Conservation (phyloP, 2,888 invertebrate genomes). For the Hydroisotoma schaefferi region DNA sequence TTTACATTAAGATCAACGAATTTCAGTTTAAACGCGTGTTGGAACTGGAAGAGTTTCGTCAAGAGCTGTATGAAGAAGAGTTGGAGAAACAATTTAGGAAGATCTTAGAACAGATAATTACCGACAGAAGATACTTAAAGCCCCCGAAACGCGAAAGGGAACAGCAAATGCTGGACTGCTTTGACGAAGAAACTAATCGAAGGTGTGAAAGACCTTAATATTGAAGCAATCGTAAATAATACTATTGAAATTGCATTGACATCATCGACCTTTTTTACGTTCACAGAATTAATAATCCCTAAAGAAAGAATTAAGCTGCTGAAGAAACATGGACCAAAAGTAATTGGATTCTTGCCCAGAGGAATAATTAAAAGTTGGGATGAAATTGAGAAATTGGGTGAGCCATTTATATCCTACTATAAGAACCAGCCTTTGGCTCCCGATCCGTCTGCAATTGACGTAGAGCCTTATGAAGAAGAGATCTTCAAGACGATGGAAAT, state of each 20-base stretch:
- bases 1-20: too few relatives aligned
- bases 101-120: slow-evolving; percentile 58
- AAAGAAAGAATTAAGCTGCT: slow-evolving; percentile 59
- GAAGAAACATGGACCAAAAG: slow-evolving; percentile 58
- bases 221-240: not conserved
- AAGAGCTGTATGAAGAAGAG: slow-evolving; percentile 53
- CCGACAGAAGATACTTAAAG: slow-evolving; percentile 53
- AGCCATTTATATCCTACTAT: slow-evolving; percentile 43
- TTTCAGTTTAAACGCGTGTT: too few relatives aligned
- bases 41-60: slow-evolving; percentile 49
- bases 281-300: slow-evolving; percentile 57
- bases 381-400: slow-evolving; percentile 45
- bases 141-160: slow-evolving; percentile 55
- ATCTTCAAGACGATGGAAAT: slow-evolving; percentile 7
- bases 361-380: slow-evolving; percentile 54
- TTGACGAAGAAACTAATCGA: slow-evolving; percentile 54
- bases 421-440: slow-evolving; percentile 29
- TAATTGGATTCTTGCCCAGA: slow-evolving; percentile 61
- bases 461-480: slow-evolving; percentile 32
- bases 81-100: slow-evolving; percentile 57
- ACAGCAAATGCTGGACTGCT: slow-evolving; percentile 53
- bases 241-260: too few relatives aligned
- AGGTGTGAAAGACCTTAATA: slow-evolving; percentile 50
- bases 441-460: slow-evolving; percentile 40
- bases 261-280: not conserved